Evolutionary conservation across 2,113 vertebrate genomes (phyloP), one percentile per base, ranked within the genome.

Genomic region (Castor canadensis): DNA sequence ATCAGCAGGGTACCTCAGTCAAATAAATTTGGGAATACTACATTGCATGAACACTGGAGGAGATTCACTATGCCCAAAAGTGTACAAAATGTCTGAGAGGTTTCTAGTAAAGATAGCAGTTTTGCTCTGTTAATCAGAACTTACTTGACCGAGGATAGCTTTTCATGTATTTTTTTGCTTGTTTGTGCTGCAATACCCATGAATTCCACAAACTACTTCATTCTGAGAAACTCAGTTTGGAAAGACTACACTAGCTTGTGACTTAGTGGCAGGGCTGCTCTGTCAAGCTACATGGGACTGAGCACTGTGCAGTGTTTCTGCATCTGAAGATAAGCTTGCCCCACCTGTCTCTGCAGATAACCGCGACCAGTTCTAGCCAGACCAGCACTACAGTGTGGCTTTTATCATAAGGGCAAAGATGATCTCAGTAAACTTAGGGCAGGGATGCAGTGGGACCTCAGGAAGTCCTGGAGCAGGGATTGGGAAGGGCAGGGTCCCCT

Each of bases 201-300:
- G 12, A 26, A 66, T 38, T 20, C 45, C 54, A 43, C 30, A 9
- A 35, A 62, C 9, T 4, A 58, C 60, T 9, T 5, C 16, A 10
- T 60, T 75, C 56, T 22, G 13, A 73, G 80, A 66, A 30, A 38
- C 76, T 38, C 54, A 17, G 32, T 69, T 28, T 24, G 32, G 62
- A 49, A 56, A 56, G 30, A 26, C 22, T 20, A 15, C 1, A 24
- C 64, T 17, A 52, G 84, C 40, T n/a, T 17, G 24, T 45, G 22
- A 17, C 35, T 9, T 28, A 20, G 38, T 0, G 28, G 32, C 47
- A 6, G 10, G 8, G 26, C 69, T 20, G 3, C 15, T 2, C 1
- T 20, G 32, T 54, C 20, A 9, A 20, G 60, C 32, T n/a, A 15
- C n/a, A 43, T 3, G 49, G 54, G 35, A 71, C 80, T 64, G 9